Base-by-base conservation (phyloP, 1,140 invertebrate species). In the Drosophila arawakana region DNA sequence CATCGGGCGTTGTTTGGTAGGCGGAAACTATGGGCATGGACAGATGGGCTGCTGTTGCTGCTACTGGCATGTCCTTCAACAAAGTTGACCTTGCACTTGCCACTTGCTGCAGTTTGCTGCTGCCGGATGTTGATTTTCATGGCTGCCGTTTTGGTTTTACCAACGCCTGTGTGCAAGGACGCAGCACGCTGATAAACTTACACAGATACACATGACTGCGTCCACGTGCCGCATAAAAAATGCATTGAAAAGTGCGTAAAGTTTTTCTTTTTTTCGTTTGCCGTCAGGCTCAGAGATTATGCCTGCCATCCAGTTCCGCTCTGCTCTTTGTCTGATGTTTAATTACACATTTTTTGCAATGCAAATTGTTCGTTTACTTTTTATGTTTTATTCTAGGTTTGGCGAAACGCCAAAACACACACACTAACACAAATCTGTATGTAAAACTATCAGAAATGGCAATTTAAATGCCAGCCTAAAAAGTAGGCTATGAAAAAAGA, bases 41-140 rank as follows among this genome's bases (percentile, higher is more conserved):
- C 44, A 41, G 34, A 47, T 18, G 44, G 35, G 47, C 52, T 66
- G 13, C 61, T 67, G 66, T 30, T 50, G 44, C 44, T 63, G 49
- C 44, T 75, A 54, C 59, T 79, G 76, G 82, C 83, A 75, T 84
- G 83, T 88, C 84, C 84, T 88, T 88, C 84, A 84, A 84, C 80
- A 89, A 78, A 78, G 84, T 84, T 88, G 84, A 88, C 84, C 84
- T 88, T 88, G 84, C 84, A 84, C 84, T 88, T 88, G 84, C 84
- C 84, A 88, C 84, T 88, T 88, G 83, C 82, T 88, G 80, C 80
- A 73, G 65, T 61, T 44, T 76, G 62, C 39, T 47, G 61, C 70
- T 74, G 61, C 83, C 83, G 84, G 80, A 82, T 83, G 83, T 80
- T 79, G 79, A 73, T 88, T 79, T 85, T 78, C 61, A 74, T 74